These are phyloP conservation scores for Pteria penguin DNA, from an alignment of 2,888 invertebrate genomes.

Conservation along the genomic window DNA sequence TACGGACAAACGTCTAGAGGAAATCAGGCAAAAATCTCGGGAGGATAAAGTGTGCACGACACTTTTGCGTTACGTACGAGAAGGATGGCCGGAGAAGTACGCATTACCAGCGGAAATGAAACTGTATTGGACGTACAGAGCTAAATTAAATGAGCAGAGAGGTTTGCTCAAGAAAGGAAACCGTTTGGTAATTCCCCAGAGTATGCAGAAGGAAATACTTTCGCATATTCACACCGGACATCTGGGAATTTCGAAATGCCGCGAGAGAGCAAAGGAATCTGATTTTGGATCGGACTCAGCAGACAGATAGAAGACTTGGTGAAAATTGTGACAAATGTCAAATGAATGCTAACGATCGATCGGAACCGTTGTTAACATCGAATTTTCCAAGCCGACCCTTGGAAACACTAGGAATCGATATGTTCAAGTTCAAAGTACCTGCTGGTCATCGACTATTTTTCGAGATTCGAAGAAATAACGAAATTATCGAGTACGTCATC, in stretches of 20 bases:
- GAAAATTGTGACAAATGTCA: constrained; percentile 46
- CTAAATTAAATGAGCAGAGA: constrained; percentile 31
- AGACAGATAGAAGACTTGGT: constrained; percentile 35
- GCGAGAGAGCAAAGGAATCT: constrained; percentile 47
- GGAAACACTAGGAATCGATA: constrained; percentile 56
- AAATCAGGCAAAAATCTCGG: constrained; percentile 17
- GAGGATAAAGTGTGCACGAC: constrained; percentile 13
- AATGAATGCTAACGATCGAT: constrained; percentile 37
- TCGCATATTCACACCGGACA: constrained; percentile 50
- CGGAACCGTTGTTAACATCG: constrained; percentile 47
- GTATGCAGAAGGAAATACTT: constrained; percentile 39
- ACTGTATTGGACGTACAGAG: constrained; percentile 42
- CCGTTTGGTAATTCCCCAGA: constrained; percentile 39
- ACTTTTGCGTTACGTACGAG: constrained; percentile 4
- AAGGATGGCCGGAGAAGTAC: constrained; percentile 26
- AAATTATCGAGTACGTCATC: constrained; percentile 24
- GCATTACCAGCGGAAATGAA: constrained; percentile 8
- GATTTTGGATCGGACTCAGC: constrained; percentile 51
- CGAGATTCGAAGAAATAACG: constrained; percentile 49
- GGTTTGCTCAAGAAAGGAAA: constrained; percentile 36
- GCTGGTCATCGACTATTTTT: constrained; percentile 53
- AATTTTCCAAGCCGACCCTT: constrained; percentile 54
- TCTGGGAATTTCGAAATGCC: constrained; percentile 51
- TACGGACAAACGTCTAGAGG: constrained; percentile 27
- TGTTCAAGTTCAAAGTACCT: constrained; percentile 54